Evolutionary conservation across 2,888 invertebrate genomes (phyloP).

Genomic region (Agelastica alni): DNA sequence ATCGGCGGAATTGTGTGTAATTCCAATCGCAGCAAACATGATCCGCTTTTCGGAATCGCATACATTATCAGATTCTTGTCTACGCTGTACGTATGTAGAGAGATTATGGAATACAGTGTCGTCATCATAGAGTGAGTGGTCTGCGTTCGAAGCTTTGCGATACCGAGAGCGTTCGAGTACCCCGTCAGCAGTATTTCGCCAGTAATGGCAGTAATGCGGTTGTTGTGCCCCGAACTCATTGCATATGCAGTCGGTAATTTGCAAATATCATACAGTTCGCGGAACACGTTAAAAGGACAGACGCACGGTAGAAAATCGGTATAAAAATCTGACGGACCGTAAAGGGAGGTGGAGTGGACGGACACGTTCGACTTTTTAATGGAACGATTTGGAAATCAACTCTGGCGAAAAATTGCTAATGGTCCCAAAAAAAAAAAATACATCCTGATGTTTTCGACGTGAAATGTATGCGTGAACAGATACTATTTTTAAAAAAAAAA

Average conservation of each 20-base stretch:
- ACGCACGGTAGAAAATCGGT: constrained; percentile 17
- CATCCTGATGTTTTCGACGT: not conserved
- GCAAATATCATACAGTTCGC: constrained; percentile 27
- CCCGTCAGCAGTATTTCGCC: constrained; percentile 10
- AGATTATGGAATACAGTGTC: not conserved
- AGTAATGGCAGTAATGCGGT: constrained; percentile 8
- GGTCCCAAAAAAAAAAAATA: constrained; percentile 20
- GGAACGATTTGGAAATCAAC: constrained; percentile 16
- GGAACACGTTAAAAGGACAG: constrained; percentile 24
- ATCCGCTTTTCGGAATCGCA: no score
- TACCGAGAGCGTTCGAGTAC: not conserved
- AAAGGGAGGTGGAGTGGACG: constrained; percentile 21
- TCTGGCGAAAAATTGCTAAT: constrained; percentile 19
- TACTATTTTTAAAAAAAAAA: not conserved
- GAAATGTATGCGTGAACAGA: constrained; percentile 4
- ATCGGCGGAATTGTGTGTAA: no score
- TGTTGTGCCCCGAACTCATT: constrained; percentile 21
- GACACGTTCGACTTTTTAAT: constrained; percentile 24
- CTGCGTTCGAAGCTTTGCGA: constrained; percentile 1
- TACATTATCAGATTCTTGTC: no score
- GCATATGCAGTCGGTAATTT: constrained; percentile 27
- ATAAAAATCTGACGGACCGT: constrained; percentile 18
- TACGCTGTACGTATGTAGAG: no score
- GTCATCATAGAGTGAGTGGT: constrained; percentile 2
- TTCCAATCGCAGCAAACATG: no score